Evolutionary conservation across 1,140 invertebrate genomes (phyloP).

Genomic region (Ladona fulva): DNA sequence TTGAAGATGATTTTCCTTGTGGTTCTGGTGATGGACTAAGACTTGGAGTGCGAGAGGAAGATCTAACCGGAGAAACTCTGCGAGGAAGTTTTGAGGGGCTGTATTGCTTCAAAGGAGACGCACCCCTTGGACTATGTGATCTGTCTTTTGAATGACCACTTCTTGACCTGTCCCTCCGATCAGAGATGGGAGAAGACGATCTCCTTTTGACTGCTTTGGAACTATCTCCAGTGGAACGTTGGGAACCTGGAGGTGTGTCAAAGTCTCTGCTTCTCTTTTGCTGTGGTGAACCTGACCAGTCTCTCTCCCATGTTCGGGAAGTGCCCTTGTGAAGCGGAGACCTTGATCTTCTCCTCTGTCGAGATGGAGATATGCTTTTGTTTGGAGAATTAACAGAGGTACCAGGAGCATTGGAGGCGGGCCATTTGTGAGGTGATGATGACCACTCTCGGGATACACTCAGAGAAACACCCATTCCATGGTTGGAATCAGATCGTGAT

Average conservation of each 20-base stretch:
- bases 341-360: not conserved
- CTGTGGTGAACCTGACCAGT: not conserved
- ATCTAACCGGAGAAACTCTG: not conserved
- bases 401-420: not conserved
- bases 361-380: not conserved
- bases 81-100: not conserved
- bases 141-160: not conserved
- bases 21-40: not conserved
- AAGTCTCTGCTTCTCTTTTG: not conserved
- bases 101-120: not conserved
- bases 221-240: not conserved
- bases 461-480: not conserved
- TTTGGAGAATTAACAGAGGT: not conserved
- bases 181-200: not conserved
- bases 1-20: not conserved
- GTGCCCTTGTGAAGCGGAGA: not conserved
- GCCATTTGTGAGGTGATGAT: not conserved
- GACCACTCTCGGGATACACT: not conserved
- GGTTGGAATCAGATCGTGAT: not conserved
- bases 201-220: not conserved
- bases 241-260: not conserved
- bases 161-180: not conserved
- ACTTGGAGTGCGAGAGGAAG: not conserved
- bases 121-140: not conserved
- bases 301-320: not conserved